These are phyloP conservation scores for Proterorhinus semilunaris DNA, from an alignment of 2,113 vertebrate species.

Conservation along the genomic window DNA sequence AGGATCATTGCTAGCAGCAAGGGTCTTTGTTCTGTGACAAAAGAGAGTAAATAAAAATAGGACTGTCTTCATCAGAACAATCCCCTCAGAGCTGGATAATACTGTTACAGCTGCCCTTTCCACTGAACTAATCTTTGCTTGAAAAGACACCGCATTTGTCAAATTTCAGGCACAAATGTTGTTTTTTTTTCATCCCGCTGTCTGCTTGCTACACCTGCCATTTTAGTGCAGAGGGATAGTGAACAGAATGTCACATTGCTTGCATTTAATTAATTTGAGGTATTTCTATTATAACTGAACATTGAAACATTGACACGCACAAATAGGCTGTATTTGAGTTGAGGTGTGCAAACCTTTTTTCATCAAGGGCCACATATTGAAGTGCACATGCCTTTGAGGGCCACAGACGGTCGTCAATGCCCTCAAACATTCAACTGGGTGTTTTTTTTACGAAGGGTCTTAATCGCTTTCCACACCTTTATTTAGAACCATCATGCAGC, in stretches of 20 bases:
- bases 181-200: background rate
- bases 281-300: no score
- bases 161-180: constrained; percentile 5
- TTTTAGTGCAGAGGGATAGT: background rate
- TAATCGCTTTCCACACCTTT: no score
- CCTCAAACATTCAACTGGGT: no score
- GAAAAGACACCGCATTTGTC: constrained; percentile 15
- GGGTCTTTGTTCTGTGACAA: background rate
- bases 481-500: no score
- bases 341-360: no score
- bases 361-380: no score
- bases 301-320: no score
- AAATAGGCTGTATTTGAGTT: no score
- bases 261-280: background rate
- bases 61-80: constrained; percentile 8
- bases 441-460: no score
- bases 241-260: background rate
- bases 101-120: constrained; percentile 14
- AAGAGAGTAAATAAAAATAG: constrained; percentile 1
- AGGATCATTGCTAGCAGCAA: background rate
- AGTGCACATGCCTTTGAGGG: no score
- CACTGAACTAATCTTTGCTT: constrained; percentile 5
- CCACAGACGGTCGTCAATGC: no score
- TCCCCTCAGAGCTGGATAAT: constrained; percentile 1
- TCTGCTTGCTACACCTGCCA: constrained; percentile 1